Base-by-base conservation (phyloP, 2,113 vertebrate species). In the Pseudorhombus dupliciocellatus region DNA sequence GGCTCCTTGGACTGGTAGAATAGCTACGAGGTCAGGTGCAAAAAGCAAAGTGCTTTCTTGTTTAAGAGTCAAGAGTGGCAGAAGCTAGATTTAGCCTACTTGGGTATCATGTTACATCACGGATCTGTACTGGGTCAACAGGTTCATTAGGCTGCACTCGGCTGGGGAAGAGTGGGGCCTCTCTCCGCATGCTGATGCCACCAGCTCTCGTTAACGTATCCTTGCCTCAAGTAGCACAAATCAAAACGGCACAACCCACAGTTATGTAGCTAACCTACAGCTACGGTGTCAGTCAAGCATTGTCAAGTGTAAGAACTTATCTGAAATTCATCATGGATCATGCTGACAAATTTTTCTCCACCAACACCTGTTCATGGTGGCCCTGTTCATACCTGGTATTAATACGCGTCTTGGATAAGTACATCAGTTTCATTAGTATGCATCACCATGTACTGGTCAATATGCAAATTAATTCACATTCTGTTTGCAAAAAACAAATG, bases 61-160 rank as follows among this genome's bases (percentile, higher is more conserved):
- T 85, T 87, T 73, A 78, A 77, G 64, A 87, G 80, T 80, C 80
- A 79, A 34, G 53, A 77, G 70, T 60, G 61, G 69, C 62, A 63
- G 68, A 72, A 76, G 79, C 80, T 84, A 61, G 63, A 84, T 84
- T 80, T 86, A 83, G 82, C 81, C 73, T 55, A 53, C 71, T 70
- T 64, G 70, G 67, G 57, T 81, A 79, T 90, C 75, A 21, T 59
- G 82, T 90, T 91, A 88, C 88, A 78, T 88, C 78, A 72, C 67
- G 2, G 66, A 81, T 70, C 73, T 40, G 80, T 73, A 85, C 64
- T 61, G 72, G 88, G 86, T 92, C 87, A 88, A 87, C 77, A 81
- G 84, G 90, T 89, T 87, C 67, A 25, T 79, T 78, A 73, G 81
- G 69, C 70, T 77, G 56, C 55, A 21, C 62, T 60, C 8, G 12